These are phyloP conservation scores for Microtus pennsylvanicus DNA, from an alignment of 2,113 vertebrate genomes.

Conservation along the genomic window DNA sequence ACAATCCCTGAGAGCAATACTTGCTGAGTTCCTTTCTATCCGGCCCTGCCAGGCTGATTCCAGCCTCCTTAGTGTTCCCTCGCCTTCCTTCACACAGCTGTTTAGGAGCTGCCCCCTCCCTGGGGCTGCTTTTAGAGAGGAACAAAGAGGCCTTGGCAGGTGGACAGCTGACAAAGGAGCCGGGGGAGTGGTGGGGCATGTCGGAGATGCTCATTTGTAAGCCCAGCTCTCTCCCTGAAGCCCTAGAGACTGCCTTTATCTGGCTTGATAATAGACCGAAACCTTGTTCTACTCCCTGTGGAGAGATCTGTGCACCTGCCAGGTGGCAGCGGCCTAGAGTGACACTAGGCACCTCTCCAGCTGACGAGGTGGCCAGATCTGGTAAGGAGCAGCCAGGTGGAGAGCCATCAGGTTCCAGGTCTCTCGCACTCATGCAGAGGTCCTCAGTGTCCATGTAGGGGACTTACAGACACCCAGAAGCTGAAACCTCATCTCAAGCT, in stretches of 20 bases:
- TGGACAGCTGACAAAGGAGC: slow-evolving; percentile 67
- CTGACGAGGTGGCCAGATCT: neutral
- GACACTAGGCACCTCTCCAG: neutral
- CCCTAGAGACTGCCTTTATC: slow-evolving; percentile 66
- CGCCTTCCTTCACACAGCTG: neutral
- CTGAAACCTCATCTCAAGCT: accelerated
- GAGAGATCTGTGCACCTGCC: slow-evolving; percentile 6
- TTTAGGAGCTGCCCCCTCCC: slow-evolving; percentile 37
- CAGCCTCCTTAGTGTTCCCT: neutral
- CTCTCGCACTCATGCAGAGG: no score
- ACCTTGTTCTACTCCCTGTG: slow-evolving; percentile 47
- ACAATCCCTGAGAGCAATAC: neutral
- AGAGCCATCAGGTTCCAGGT: neutral
- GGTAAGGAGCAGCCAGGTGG: neutral
- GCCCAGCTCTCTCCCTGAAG: neutral
- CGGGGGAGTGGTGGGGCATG: slow-evolving; percentile 51
- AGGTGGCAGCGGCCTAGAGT: slow-evolving; percentile 17
- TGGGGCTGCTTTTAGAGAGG: slow-evolving; percentile 66
- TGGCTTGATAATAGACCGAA: slow-evolving; percentile 76
- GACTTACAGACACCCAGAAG: neutral
- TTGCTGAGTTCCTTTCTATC: neutral
- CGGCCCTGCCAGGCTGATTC: neutral
- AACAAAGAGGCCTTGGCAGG: slow-evolving; percentile 65
- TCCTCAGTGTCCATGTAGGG: neutral
- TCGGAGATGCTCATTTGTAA: slow-evolving; percentile 55